Percentiles rank a stretch among this genome's conserved stretches.
These are phyloP conservation scores for Orthosia cruda DNA, from an alignment of 2,888 invertebrate genomes.

Conservation along the genomic window DNA sequence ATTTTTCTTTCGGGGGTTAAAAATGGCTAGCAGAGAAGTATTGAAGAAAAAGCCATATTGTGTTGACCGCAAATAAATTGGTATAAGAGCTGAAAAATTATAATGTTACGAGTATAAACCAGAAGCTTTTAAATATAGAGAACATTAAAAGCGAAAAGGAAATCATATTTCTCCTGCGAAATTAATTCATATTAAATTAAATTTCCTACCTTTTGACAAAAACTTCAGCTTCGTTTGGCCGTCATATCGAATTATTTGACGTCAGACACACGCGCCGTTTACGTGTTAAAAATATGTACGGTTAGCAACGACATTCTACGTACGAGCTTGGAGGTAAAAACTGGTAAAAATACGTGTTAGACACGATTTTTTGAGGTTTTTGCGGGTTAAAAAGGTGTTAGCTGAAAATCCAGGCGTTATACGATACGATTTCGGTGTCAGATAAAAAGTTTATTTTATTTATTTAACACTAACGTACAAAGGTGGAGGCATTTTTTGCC, in stretches of 20 bases:
- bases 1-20: too few relatives aligned
- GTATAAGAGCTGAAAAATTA: too few relatives aligned
- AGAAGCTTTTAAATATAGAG: too few relatives aligned
- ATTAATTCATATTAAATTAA: constrained; percentile 27
- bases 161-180: constrained; percentile 23
- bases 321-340: neutral
- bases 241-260: constrained; percentile 26
- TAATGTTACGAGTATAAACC: too few relatives aligned
- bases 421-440: neutral
- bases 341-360: neutral
- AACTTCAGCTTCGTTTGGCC: neutral
- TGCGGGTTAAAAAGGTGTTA: neutral
- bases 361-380: neutral
- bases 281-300: constrained; percentile 14
- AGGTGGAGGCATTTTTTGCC: too few relatives aligned
- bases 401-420: neutral
- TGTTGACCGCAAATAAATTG: too few relatives aligned
- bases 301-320: constrained; percentile 10
- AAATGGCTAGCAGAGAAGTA: too few relatives aligned
- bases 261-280: constrained; percentile 24
- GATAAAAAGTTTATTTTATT: neutral
- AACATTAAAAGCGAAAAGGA: constrained; percentile 12
- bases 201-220: constrained; percentile 41
- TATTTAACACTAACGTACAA: too few relatives aligned
- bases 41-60: too few relatives aligned